A percentile compares a stretch with the other conserved stretches of the same genome.
phyloP scores from a whole-genome alignment of 1,140 invertebrate species.

The Listronotus bonariensis region DNA sequence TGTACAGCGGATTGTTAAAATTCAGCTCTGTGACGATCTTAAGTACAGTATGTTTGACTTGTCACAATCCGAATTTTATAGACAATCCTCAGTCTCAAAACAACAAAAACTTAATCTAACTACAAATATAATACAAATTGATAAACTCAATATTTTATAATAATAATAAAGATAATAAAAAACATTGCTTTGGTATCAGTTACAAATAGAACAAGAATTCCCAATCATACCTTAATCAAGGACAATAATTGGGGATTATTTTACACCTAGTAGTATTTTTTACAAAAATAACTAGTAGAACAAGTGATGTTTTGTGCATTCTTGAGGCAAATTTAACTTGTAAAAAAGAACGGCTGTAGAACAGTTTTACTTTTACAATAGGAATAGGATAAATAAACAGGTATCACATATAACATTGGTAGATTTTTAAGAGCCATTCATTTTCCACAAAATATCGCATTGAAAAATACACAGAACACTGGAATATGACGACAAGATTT shows the following conservation, averaged over 20 bases:
- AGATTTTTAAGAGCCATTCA: slow-evolving; percentile 1
- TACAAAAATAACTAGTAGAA: slow-evolving; percentile 26
- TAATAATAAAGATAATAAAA: slow-evolving; percentile 50
- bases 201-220: slow-evolving; percentile 52
- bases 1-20: slow-evolving; percentile 49
- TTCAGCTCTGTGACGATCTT: slow-evolving; percentile 18
- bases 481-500: neutral
- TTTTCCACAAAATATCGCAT: neutral
- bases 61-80: slow-evolving; percentile 21
- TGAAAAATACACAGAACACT: slow-evolving; percentile 6
- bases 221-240: slow-evolving; percentile 23
- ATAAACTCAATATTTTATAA: slow-evolving; percentile 49
- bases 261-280: slow-evolving; percentile 20
- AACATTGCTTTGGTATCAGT: slow-evolving; percentile 59
- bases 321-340: neutral
- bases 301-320: slow-evolving; percentile 9
- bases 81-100: slow-evolving; percentile 51
- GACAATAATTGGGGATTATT: slow-evolving; percentile 20
- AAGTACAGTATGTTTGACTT: slow-evolving; percentile 16
- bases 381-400: slow-evolving; percentile 14
- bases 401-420: slow-evolving; percentile 31
- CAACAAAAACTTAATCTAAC: slow-evolving; percentile 50
- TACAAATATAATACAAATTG: slow-evolving; percentile 51
- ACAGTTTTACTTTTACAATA: neutral
- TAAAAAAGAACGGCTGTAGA: neutral